These are phyloP conservation scores for Agrypnus murinus DNA, from an alignment of 2,888 invertebrate species.

Conservation along the genomic window DNA sequence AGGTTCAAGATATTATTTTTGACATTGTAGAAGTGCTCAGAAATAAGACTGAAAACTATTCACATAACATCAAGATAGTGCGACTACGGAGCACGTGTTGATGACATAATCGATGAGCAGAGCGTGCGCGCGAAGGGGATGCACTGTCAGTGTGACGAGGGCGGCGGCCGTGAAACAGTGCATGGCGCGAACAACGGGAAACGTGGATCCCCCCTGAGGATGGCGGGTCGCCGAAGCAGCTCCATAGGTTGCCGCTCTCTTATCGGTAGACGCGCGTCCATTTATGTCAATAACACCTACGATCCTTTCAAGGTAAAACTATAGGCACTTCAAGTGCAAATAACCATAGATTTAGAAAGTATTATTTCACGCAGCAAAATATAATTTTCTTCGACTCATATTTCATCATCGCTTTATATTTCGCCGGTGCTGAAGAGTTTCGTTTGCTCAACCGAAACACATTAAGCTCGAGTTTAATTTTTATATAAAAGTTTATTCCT, in stretches of 20 bases:
- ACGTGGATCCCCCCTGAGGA: constrained; percentile 60
- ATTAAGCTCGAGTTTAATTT: background rate
- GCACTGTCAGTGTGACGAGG: constrained; percentile 61
- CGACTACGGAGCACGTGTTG: constrained; percentile 59
- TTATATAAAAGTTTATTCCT: constrained; percentile 8
- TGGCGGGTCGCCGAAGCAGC: constrained; percentile 79
- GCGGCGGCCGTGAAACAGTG: constrained; percentile 62
- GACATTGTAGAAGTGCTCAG: background rate
- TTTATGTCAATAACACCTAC: constrained; percentile 77
- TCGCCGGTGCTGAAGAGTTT: too few species aligned
- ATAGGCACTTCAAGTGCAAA: constrained; percentile 21
- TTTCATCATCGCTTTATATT: too few species aligned
- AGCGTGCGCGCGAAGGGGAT: constrained; percentile 58
- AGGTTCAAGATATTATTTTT: too few species aligned
- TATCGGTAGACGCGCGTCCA: constrained; percentile 79
- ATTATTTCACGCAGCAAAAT: background rate
- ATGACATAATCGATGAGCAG: constrained; percentile 61
- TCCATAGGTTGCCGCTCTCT: constrained; percentile 80
- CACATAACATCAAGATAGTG: constrained; percentile 27
- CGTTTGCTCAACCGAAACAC: background rate
- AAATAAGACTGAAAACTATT: constrained; percentile 7
- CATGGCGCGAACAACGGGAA: constrained; percentile 60
- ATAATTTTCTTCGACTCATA: background rate
- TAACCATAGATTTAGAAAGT: constrained; percentile 27
- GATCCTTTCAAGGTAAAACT: constrained; percentile 79